Evolutionary conservation across 2,113 vertebrate species (phyloP), one percentile per base, ranked within the genome.

Genomic region (Ctenomys sociabilis): DNA sequence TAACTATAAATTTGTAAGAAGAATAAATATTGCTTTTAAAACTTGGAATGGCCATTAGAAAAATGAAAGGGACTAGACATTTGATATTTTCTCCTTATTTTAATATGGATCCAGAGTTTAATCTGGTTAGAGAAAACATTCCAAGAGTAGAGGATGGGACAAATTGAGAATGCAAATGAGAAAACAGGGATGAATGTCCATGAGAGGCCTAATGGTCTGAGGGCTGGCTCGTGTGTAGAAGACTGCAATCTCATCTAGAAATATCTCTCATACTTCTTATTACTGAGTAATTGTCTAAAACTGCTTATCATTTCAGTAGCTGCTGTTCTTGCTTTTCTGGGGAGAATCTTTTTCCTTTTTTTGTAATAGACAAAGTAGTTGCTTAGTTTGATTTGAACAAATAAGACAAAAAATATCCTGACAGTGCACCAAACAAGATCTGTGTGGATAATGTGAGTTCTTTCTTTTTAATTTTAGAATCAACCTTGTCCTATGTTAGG

Each of bases 401-500:
- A 63, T 87, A 77, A 94, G 59, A 75, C n/a, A 95, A 28, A 95
- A 96, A 94, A 93, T 97, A 90, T 85, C 24, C 97, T 91, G 87
- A 96, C 35, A 96, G 96, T 90, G 63, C 89, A 96, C 92, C 73
- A 90, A 82, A 98, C 93, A 94, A 97, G 97, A 98, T 90, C 96
- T 98, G 77, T 98, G 97, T 98, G 98, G 98, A 98, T 99, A 99
- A 99, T 98, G 95, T 0, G 83, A 98, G 98, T 97, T 98, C 97
- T 98, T 97, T 98, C 97, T 98, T 98, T 98, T 98, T 97, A 97
- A 98, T 99, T 99, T 98, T 98, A 99, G 98, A 99, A 98, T 98
- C 98, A 98, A 98, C 98, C 97, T 98, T 99, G 98, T 98, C 98
- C 98, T 99, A 99, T 98, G 98, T 99, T 98, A 99, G 98, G 98